phyloP scores from a whole-genome alignment of 2,113 vertebrate genomes.

The Arenaria interpres region DNA sequence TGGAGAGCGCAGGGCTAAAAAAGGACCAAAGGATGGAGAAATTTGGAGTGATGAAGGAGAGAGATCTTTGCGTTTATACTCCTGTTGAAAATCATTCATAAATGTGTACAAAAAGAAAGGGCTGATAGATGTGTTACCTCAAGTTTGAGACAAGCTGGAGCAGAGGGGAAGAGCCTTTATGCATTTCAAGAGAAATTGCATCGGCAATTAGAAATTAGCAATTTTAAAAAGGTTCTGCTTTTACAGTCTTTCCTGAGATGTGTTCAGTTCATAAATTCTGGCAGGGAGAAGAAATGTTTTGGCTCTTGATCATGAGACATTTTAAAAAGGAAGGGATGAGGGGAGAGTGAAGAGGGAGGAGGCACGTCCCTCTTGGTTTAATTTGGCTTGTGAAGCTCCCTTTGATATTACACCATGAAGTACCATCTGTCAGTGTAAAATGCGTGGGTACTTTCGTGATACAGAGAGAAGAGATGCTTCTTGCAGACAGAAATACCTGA shows the following conservation, averaged over 20 bases:
- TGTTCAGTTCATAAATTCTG: conserved; percentile 31
- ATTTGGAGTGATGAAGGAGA: neutral
- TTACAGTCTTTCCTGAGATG: neutral
- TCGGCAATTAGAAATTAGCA: neutral
- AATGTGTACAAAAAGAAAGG: neutral
- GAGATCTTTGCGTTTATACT: neutral
- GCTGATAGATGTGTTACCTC: neutral
- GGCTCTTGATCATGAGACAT: conserved; percentile 56
- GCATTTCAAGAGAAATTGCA: neutral
- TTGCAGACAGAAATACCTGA: neutral
- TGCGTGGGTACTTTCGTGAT: neutral
- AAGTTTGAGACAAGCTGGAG: neutral
- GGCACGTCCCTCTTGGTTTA: conserved; percentile 24
- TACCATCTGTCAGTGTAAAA: conserved; percentile 50
- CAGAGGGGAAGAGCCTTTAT: neutral
- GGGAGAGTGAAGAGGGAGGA: conserved; percentile 12
- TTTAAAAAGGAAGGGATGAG: conserved; percentile 23
- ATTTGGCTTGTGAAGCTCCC: conserved; percentile 30
- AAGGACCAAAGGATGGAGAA: neutral
- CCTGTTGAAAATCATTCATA: neutral
- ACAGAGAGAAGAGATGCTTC: neutral
- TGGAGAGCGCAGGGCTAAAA: neutral
- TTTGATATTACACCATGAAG: conserved; percentile 22
- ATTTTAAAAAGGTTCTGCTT: conserved; percentile 1
- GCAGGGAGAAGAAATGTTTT: conserved; percentile 54